phyloP scores from a whole-genome alignment of 1,140 invertebrate species.

The Bathynomus jamesi region DNA sequence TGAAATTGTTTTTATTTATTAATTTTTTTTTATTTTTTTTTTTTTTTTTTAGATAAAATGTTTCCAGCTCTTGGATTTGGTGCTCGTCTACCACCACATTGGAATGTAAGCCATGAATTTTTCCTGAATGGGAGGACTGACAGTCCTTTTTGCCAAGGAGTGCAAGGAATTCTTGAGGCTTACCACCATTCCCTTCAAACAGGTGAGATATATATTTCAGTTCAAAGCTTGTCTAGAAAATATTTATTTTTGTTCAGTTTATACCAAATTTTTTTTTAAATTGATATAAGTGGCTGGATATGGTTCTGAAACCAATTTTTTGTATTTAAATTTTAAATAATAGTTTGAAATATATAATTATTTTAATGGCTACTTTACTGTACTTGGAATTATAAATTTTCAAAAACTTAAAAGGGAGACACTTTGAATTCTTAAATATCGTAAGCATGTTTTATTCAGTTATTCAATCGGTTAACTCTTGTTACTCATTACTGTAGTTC shows the following conservation, averaged over 20 bases:
- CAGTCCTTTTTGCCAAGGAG: constrained; percentile 49
- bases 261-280: neutral
- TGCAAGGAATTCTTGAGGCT: constrained; percentile 47
- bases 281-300: neutral
- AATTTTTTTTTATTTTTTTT: no score
- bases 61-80: constrained; percentile 49
- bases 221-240: neutral
- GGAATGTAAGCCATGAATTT: constrained; percentile 48
- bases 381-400: no score
- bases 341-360: no score
- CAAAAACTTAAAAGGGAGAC: no score
- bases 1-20: no score
- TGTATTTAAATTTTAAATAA: neutral
- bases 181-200: constrained; percentile 46
- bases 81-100: constrained; percentile 46
- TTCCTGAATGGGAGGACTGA: constrained; percentile 49
- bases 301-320: neutral
- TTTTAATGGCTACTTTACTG: no score
- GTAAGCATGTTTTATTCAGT: no score
- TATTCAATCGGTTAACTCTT: no score
- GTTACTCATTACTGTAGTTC: neutral
- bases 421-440: no score
- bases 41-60: constrained; percentile 43
- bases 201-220: constrained; percentile 39
- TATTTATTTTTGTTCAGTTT: neutral